Percentiles rank a stretch among this genome's conserved stretches.
phyloP scores from a whole-genome alignment of 2,797 vertebrate species.

The Onychomys arenicola region DNA sequence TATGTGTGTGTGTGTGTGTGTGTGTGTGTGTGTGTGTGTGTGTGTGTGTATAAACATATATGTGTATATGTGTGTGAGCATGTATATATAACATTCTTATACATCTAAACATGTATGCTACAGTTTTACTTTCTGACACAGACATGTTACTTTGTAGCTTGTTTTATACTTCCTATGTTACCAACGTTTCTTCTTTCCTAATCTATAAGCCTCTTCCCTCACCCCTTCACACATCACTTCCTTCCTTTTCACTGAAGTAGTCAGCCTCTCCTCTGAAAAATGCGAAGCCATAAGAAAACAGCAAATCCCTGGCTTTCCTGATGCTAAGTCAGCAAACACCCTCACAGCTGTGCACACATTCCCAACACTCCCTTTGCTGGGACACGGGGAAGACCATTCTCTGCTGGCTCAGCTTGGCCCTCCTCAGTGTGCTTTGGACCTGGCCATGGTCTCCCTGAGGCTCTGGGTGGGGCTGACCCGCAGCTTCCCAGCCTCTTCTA shows the following conservation, averaged over 20 bases:
- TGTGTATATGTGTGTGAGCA: neutral
- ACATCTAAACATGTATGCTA: neutral
- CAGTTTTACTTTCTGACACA: neutral
- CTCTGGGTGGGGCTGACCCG: neutral
- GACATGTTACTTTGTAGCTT: neutral
- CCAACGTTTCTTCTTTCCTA: neutral
- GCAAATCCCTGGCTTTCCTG: neutral
- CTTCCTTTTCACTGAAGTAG: neutral
- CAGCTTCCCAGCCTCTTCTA: neutral
- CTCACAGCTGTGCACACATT: neutral
- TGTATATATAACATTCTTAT: neutral
- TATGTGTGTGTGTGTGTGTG: too few species aligned
- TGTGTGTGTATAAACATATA: too few species aligned
- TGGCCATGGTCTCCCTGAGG: neutral
- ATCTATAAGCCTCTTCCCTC: neutral
- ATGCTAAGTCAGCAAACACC: neutral
- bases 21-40: neutral
- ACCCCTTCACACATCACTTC: neutral
- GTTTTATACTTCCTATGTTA: neutral
- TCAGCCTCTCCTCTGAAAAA: neutral
- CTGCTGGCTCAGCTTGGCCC: neutral
- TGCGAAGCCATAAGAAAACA: neutral
- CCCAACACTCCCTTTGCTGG: neutral
- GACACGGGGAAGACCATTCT: rapidly evolving
- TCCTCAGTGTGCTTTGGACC: neutral